Base-by-base conservation (phyloP, 1,140 invertebrate genomes). In the Colletes gigas region DNA sequence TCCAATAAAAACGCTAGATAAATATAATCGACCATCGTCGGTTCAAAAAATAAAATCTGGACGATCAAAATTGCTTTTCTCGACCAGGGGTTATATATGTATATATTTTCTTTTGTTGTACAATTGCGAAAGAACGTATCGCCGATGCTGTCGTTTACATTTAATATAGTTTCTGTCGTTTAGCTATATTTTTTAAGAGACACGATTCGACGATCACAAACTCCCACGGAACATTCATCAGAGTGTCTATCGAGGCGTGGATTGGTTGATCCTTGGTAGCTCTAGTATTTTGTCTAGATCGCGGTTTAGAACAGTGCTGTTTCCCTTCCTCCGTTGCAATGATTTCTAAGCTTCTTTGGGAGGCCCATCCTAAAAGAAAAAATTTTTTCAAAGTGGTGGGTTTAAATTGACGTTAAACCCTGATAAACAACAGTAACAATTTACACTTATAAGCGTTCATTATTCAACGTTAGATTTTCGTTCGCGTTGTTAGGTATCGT, bases 201-300 rank as follows among this genome's bases (percentile, higher is more conserved):
- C 19, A 72, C 39, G 4, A 57, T 60, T 83, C 84, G 50, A 83
- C 72, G 62, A 86, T 85, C 60, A 72, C 19, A 19, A 59, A 72
- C 52, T 19, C 1, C 54, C 63, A 69, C 75, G 39, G 65, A 65
- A 72, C 47, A 60, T 12, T 78, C 21, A 54, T 67, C 85, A 83
- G 85, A 14, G 67, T 87, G 85, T 66, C 57, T 83, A 75, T 79
- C 50, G 78, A 75, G 14, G 69, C 69, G 39, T 50, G 19, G 10
- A 17, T 19, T 44, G 39, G 1, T 73, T 15, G 8, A 73, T 73
- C 19, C 17, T 72, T 12, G 8, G 4, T 15, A 52, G 10, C 6
- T 57, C 3, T 50, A 39, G 15, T 55, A 57, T 44, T 69, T 69
- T 14, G 2, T 17, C 2, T 10, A 39, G 14, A 21, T 21, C 0